Conservation (phyloP, 1,140 invertebrate genomes). For the Lepidurus arcticus region DNA sequence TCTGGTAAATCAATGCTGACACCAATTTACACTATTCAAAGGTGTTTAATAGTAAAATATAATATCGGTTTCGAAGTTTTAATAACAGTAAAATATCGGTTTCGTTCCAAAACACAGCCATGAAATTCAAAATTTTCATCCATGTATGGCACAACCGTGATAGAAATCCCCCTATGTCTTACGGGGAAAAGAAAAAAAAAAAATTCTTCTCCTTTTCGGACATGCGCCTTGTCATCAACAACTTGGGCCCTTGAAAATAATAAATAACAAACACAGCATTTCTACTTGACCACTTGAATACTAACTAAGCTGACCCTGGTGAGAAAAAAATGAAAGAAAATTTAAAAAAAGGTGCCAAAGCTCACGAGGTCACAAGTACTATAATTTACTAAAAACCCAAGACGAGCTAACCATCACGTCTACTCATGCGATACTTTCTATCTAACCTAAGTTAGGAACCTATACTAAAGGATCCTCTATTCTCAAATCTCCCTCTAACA, state of each 20-base stretch:
- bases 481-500: no score
- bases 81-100: slow-evolving; percentile 5
- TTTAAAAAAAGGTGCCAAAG: background rate
- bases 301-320: background rate
- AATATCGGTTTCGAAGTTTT: slow-evolving; percentile 22
- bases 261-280: background rate
- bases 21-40: no score
- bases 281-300: background rate
- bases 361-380: background rate
- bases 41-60: background rate
- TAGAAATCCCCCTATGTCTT: background rate
- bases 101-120: slow-evolving; percentile 5
- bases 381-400: background rate
- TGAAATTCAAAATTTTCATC: background rate
- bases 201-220: background rate
- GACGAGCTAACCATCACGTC: background rate
- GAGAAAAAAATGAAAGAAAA: background rate
- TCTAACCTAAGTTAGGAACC: background rate
- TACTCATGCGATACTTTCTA: background rate
- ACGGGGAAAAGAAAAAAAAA: no score
- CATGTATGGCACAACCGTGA: slow-evolving; percentile 1
- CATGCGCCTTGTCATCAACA: no score
- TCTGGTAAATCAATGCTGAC: no score
- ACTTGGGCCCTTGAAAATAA: background rate
- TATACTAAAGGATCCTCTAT: background rate